A percentile compares a stretch with the other conserved stretches of the same genome.
Conservation (phyloP, 2,888 invertebrate genomes). For the Chesias legatella region DNA sequence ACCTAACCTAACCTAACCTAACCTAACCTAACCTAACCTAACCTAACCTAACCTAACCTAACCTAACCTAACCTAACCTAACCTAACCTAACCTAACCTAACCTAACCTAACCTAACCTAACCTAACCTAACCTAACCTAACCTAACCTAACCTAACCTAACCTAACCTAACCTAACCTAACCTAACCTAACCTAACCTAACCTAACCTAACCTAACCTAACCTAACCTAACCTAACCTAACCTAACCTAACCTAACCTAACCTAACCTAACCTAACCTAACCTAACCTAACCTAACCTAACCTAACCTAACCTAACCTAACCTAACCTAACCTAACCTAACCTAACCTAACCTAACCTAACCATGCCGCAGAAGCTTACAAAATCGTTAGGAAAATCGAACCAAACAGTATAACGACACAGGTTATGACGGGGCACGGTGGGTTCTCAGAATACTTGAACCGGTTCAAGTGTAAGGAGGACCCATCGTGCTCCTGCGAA, state of each 20-base stretch:
- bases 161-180: conserved; percentile 11
- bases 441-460: no score
- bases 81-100: conserved; percentile 20
- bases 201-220: conserved; percentile 9
- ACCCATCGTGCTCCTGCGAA: no score
- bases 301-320: conserved; percentile 26
- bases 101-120: conserved; percentile 22
- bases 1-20: conserved; percentile 27
- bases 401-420: no score
- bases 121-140: conserved; percentile 25
- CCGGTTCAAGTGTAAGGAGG: no score
- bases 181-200: conserved; percentile 11
- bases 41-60: conserved; percentile 24
- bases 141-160: conserved; percentile 23
- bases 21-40: conserved; percentile 25
- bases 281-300: conserved; percentile 28
- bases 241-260: conserved; percentile 23
- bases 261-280: conserved; percentile 28
- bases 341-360: conserved; percentile 32
- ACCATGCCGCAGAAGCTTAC: no score
- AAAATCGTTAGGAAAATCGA: no score
- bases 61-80: conserved; percentile 25
- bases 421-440: no score
- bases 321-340: conserved; percentile 30
- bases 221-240: conserved; percentile 10